Evolutionary conservation across 1,140 invertebrate species (phyloP), one percentile per base, ranked within the genome.

Genomic region (Tetramorium simillimum): DNA sequence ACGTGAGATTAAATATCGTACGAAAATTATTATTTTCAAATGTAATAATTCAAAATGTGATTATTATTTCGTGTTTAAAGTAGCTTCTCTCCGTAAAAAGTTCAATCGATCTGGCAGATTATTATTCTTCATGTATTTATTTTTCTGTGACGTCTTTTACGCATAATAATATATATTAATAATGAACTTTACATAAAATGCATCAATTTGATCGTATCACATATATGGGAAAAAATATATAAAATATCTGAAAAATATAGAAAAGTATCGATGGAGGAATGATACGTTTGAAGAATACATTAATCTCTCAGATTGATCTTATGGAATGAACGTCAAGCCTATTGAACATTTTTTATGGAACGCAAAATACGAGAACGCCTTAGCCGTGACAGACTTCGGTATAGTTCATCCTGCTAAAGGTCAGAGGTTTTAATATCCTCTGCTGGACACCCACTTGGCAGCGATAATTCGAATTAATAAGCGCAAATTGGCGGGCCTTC

Each of bases 361-460:
- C 16, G 7, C n/a, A 49, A 58, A 46, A 28, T 78, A 75, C 1
- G 24, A 82, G 49, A 89, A 46, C 21, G 56, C 37, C 21, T 33
- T n/a, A 53, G 7, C 21, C 21, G n/a, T 81, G 56, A 88, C 82
- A 86, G 85, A 91, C 88, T 91, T 89, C 88, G 86, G 75, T 70
- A 88, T 90, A 88, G 86, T 87, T 89, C 80, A 91, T 93, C 91
- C 91, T 91, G 92, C 90, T 91, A 93, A 93, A 92, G 95, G 95
- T 95, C 94, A 95, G 86, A 93, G 95, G 94, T 95, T 95, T 95
- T 95, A 94, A 95, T 95, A 95, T 95, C 94, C 94, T 95, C 92
- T 77, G 82, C 84, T 90, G 92, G 88, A 91, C 91, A 89, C 91
- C 92, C 92, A 94, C 92, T 94, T 93, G 86, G 91, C 87, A 93